A percentile compares a stretch with the other conserved stretches of the same genome.
Conservation (phyloP, 35 echinoderm and acorn worm species). For the Lytechinus pictus region DNA sequence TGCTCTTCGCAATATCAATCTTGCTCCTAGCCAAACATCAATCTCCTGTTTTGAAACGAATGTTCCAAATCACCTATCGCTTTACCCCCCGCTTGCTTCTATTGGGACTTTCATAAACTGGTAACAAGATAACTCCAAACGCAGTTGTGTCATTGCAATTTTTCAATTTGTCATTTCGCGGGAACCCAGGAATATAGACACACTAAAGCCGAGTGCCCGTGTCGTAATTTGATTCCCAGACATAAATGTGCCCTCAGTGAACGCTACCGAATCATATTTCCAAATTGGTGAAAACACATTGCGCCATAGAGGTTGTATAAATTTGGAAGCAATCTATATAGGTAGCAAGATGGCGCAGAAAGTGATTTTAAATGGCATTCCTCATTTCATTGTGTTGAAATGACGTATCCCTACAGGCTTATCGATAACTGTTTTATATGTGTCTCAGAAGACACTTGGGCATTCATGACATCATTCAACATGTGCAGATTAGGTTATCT, state of each 20-base stretch:
- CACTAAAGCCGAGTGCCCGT: not conserved
- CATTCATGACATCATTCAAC: not conserved
- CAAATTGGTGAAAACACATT: not conserved
- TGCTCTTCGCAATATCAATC: not conserved
- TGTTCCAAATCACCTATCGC: not conserved
- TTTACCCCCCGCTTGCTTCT: not conserved
- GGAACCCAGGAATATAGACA: not conserved
- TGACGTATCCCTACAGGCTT: not conserved
- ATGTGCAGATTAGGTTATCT: not conserved
- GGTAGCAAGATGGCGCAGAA: not conserved
- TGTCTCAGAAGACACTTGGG: not conserved
- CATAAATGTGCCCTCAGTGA: not conserved
- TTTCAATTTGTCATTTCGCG: not conserved
- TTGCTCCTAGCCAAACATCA: slow-evolving; percentile 1
- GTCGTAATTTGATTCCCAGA: not conserved
- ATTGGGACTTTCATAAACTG: not conserved
- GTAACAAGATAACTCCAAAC: slow-evolving; percentile 12
- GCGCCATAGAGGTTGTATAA: not conserved
- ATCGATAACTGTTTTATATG: not conserved
- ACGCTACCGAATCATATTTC: not conserved
- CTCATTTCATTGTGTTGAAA: not conserved
- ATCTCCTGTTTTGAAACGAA: slow-evolving; percentile 6
- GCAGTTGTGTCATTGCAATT: not conserved
- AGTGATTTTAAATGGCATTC: not conserved
- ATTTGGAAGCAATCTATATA: slow-evolving; percentile 19